Evolutionary conservation across 2,888 invertebrate species (phyloP).

Genomic region (Caenorhabditis becei): DNA sequence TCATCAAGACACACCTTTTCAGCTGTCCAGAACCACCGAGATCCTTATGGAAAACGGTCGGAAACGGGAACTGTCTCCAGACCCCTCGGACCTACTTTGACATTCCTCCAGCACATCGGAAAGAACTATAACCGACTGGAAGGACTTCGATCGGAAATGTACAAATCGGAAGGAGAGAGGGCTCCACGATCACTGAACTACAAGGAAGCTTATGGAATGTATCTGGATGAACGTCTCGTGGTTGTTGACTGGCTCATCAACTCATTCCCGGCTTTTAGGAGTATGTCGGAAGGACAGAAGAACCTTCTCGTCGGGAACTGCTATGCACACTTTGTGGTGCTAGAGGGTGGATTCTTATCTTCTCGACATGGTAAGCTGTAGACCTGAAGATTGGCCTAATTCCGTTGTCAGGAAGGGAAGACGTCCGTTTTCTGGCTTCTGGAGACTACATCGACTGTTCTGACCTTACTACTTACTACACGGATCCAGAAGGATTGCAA

Average conservation of each 20-base stretch:
- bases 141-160: not conserved
- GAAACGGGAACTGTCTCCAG: not conserved
- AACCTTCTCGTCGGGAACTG: conserved; percentile 54
- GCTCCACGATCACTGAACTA: conserved; percentile 45
- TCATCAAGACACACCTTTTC: conserved; percentile 2
- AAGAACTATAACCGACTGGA: conserved; percentile 4
- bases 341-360: conserved; percentile 57
- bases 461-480: conserved; percentile 56
- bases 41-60: conserved; percentile 47
- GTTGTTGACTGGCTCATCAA: conserved; percentile 52
- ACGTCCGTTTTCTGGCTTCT: conserved; percentile 53
- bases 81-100: conserved; percentile 20
- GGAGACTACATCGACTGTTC: conserved; percentile 61
- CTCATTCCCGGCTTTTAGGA: conserved; percentile 24
- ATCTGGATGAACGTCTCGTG: conserved; percentile 46
- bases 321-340: conserved; percentile 59
- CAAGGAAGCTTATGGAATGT: conserved; percentile 55
- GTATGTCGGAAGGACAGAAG: conserved; percentile 6
- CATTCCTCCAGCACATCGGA: not conserved
- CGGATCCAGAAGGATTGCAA: conserved; percentile 54
- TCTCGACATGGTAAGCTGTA: conserved; percentile 38
- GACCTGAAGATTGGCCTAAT: too few species aligned
- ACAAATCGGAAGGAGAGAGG: not conserved
- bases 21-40: conserved; percentile 62
- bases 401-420: conserved; percentile 43